Conservation (phyloP, 2,113 vertebrate genomes). For the Tyto alba region DNA sequence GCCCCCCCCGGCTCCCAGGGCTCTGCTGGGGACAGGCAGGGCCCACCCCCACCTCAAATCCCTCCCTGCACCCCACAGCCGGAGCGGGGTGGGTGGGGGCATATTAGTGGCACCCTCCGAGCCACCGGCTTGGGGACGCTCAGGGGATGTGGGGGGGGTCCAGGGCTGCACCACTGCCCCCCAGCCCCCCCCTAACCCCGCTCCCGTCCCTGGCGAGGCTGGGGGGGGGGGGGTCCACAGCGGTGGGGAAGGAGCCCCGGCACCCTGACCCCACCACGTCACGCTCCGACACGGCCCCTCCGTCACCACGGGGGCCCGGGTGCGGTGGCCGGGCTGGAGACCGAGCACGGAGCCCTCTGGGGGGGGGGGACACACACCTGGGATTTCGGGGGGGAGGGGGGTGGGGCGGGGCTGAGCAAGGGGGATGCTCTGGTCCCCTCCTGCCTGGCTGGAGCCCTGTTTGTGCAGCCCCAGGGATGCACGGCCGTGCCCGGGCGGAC, state of each 20-base stretch:
- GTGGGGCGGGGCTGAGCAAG: neutral
- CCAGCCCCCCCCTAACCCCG: neutral
- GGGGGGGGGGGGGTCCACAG: neutral
- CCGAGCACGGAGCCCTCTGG: too few relatives aligned
- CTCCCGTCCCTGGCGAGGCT: rapidly evolving
- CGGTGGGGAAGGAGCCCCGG: neutral
- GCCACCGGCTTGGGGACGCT: neutral
- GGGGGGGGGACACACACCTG: too few relatives aligned
- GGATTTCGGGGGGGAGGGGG: too few relatives aligned
- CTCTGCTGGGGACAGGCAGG: neutral
- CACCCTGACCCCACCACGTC: neutral
- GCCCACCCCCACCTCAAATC: too few relatives aligned
- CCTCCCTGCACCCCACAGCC: too few relatives aligned
- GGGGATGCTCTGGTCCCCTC: rapidly evolving
- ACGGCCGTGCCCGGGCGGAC: neutral
- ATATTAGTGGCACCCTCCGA: too few relatives aligned
- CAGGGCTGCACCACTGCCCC: too few relatives aligned
- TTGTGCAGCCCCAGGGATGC: neutral
- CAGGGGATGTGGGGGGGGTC: neutral
- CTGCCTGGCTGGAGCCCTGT: rapidly evolving
- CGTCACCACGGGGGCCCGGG: rapidly evolving
- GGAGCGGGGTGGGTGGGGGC: too few relatives aligned
- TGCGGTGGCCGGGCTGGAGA: rapidly evolving
- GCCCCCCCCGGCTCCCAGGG: neutral
- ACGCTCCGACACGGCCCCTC: neutral